Evolutionary conservation across 2,113 vertebrate species (phyloP).

Genomic region (Chaetura pelagica): DNA sequence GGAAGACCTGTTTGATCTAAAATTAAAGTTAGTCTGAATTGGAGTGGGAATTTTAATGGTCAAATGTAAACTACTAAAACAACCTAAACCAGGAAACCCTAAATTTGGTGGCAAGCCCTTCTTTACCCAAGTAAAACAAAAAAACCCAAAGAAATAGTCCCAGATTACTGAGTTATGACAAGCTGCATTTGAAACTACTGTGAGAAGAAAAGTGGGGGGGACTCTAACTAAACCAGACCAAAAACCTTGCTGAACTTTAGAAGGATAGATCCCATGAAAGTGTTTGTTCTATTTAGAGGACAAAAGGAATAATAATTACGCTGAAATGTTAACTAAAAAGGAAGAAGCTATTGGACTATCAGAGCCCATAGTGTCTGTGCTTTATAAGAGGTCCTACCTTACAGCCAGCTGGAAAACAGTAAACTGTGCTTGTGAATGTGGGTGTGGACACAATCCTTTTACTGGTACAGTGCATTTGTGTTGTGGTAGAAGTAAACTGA

Average conservation of each 20-base stretch:
- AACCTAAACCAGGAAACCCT: neutral
- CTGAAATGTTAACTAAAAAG: neutral
- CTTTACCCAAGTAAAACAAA: neutral
- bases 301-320: neutral
- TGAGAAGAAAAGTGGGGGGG: neutral
- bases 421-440: neutral
- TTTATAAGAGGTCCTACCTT: neutral
- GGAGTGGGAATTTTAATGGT: neutral
- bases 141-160: neutral
- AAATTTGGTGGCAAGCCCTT: neutral
- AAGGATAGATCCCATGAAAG: neutral
- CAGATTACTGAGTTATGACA: neutral
- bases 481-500: neutral
- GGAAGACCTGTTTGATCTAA: neutral
- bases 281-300: neutral
- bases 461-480: neutral
- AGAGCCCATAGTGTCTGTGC: neutral
- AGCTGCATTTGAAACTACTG: neutral
- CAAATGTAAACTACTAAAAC: neutral
- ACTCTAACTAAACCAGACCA: neutral
- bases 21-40: neutral
- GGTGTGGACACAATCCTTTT: neutral
- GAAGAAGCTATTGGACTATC: neutral
- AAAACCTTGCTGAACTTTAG: neutral
- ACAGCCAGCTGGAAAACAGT: neutral